These are phyloP conservation scores for Furcifer pardalis DNA, from an alignment of 2,797 vertebrate species.

Conservation along the genomic window DNA sequence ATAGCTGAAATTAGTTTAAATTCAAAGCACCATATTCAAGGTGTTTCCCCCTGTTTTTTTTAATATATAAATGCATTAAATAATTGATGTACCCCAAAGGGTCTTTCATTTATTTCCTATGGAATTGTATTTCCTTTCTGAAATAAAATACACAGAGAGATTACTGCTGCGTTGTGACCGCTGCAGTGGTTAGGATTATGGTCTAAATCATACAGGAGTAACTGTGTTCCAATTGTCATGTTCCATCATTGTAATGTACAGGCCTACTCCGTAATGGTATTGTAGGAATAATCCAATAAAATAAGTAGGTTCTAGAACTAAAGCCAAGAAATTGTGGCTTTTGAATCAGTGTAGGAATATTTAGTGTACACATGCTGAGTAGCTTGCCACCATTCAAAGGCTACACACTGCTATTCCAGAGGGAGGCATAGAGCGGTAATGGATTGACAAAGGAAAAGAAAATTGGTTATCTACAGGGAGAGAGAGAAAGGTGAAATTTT, in stretches of 20 bases:
- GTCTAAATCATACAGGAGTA: slow-evolving; percentile 57
- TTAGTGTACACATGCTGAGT: neutral
- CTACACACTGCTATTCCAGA: neutral
- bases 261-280: slow-evolving; percentile 35
- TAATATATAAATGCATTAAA: slow-evolving; percentile 51
- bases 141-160: slow-evolving; percentile 44
- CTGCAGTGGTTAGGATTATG: slow-evolving; percentile 43
- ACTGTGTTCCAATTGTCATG: slow-evolving; percentile 37
- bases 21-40: slow-evolving; percentile 54
- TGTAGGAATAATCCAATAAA: slow-evolving; percentile 55
- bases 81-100: slow-evolving; percentile 56
- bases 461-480: neutral
- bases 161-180: slow-evolving; percentile 48
- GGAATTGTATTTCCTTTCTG: slow-evolving; percentile 46
- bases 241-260: slow-evolving; percentile 48
- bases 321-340: slow-evolving; percentile 22
- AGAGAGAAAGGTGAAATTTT: neutral
- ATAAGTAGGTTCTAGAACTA: slow-evolving; percentile 38
- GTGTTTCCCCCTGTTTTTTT: neutral
- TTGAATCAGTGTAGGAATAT: slow-evolving; percentile 12
- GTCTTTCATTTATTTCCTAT: slow-evolving; percentile 21
- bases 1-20: slow-evolving; percentile 51
- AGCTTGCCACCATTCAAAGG: neutral
- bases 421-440: slow-evolving; percentile 15
- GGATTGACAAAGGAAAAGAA: slow-evolving; percentile 18